Evolutionary conservation across 2,888 invertebrate genomes (phyloP), one percentile per base, ranked within the genome.

Genomic region (Agonopterix heracliana): DNA sequence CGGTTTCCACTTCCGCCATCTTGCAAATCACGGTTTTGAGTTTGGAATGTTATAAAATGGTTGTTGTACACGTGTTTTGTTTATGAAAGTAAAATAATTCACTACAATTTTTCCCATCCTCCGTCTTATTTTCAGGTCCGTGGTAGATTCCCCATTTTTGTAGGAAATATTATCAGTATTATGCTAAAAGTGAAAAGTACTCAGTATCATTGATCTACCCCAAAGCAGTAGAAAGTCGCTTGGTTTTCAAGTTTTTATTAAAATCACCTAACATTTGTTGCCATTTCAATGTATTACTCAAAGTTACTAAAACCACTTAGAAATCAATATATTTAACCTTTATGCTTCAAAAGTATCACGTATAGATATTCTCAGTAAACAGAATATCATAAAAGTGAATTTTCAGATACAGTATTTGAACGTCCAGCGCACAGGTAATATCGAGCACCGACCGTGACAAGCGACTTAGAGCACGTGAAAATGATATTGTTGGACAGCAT

Each of bases 1-100:
- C 84, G 81, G 72, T 78, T 70, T 72, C 63, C 66, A 75, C 78
- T 74, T 81, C 79, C 81, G 72, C 66, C 63, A 45, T 68, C 62
- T 67, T 73, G 72, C 66, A 68, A 12, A 41, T 41, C 13, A 11
- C 41, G 12, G 26, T 41, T 41, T 41, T 9, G 11, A n/a, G 36
- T n/a, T 36, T 11, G 11, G 26, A 38, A 38, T 38, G 9, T 38
- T n/a, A 10, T 38, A 38, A 9, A 38, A 38, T 26, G 0, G 38
- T 38, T n/a, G 38, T 38, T 38, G n/a, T n/a, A n/a, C 9, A 9
- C 38, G 10, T 38, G 38, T 38, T 38, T 38, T 38, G 38, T 38
- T 10, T 38, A 38, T 35, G 35, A 8, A 35, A 35, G 9, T 9
- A 4, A 35, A 35, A 9, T 35, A 35, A 8, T 35, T 35, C 35